A percentile compares a stretch with the other conserved stretches of the same genome.
phyloP scores from a whole-genome alignment of 2,113 vertebrate genomes.

The Gasterosteus nipponicus region DNA sequence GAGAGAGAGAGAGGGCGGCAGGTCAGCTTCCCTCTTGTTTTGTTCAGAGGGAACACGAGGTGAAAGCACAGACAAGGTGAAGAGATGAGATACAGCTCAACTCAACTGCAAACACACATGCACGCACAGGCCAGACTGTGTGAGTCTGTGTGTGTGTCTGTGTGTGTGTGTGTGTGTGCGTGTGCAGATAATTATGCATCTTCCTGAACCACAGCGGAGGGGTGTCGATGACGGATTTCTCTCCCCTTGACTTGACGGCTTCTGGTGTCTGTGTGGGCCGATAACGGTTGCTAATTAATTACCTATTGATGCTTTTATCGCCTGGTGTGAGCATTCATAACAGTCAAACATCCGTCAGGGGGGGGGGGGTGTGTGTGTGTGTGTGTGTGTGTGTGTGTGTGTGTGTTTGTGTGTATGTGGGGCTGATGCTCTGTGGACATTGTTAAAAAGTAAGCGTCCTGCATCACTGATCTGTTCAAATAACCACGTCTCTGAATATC shows the following conservation, averaged over 20 bases:
- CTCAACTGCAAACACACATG: constrained; percentile 18
- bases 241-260: constrained; percentile 53
- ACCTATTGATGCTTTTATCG: constrained; percentile 52
- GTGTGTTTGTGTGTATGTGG: not conserved
- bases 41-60: constrained; percentile 16
- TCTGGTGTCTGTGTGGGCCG: constrained; percentile 54
- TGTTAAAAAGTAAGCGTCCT: constrained; percentile 14
- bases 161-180: constrained; percentile 13
- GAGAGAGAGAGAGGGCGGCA: not conserved
- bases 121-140: not conserved
- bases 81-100: constrained; percentile 43
- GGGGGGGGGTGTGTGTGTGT: not conserved
- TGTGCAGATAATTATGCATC: constrained; percentile 42
- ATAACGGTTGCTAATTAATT: constrained; percentile 70
- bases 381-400: not conserved
- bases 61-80: constrained; percentile 57
- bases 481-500: not conserved
- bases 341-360: constrained; percentile 21
- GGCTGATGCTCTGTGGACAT: not conserved
- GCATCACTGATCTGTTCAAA: constrained; percentile 12
- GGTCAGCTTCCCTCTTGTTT: constrained; percentile 1
- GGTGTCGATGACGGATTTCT: constrained; percentile 62
- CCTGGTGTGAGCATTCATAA: constrained; percentile 24
- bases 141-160: constrained; percentile 4
- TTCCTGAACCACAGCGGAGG: constrained; percentile 28